Evolutionary conservation across 1,140 invertebrate species (phyloP).

Genomic region (Amyelois transitella): DNA sequence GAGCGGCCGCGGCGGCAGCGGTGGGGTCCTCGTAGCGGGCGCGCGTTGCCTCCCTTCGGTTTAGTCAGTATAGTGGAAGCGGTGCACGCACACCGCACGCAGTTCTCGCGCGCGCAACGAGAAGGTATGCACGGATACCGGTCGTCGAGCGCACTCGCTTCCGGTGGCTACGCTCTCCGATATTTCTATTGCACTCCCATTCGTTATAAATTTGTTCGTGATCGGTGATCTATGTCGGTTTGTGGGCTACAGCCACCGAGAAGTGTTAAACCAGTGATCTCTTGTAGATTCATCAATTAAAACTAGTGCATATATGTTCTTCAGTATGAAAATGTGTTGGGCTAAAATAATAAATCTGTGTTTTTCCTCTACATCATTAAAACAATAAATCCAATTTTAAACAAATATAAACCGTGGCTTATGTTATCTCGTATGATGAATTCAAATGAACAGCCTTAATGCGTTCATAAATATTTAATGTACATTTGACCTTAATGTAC

Average conservation of each 20-base stretch:
- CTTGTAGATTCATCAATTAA: conserved; percentile 1
- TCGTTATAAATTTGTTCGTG: conserved; percentile 13
- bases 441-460: conserved; percentile 13
- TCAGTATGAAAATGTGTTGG: conserved; percentile 45
- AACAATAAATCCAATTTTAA: conserved; percentile 14
- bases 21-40: conserved; percentile 53
- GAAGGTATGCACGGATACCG: conserved; percentile 57
- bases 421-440: conserved; percentile 25
- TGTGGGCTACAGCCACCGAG: conserved; percentile 26
- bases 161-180: conserved; percentile 52
- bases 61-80: conserved; percentile 60
- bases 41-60: conserved; percentile 43
- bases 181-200: neutral
- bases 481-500: conserved; percentile 9
- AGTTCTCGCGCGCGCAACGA: conserved; percentile 69
- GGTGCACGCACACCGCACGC: conserved; percentile 71
- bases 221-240: conserved; percentile 15
- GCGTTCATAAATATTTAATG: conserved; percentile 18
- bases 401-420: conserved; percentile 18
- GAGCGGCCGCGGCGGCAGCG: conserved; percentile 49
- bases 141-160: conserved; percentile 42
- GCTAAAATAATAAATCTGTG: conserved; percentile 25
- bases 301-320: conserved; percentile 5
- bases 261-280: conserved; percentile 19
- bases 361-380: conserved; percentile 15